Evolutionary conservation across 1,140 invertebrate species (phyloP).

Genomic region (Venturia canescens): DNA sequence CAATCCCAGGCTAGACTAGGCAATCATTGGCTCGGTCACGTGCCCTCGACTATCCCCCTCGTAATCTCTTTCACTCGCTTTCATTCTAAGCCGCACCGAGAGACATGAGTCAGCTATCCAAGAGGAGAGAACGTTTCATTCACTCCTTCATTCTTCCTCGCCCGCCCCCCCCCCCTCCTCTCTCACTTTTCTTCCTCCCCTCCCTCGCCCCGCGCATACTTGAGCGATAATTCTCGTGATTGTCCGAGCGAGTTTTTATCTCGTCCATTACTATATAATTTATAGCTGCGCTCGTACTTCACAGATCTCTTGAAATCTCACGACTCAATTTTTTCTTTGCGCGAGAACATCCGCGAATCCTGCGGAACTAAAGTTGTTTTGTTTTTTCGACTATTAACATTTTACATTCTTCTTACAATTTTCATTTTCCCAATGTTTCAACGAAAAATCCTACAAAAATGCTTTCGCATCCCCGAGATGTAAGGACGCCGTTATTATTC

Average conservation of each 20-base stretch:
- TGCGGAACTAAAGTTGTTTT: too few relatives aligned
- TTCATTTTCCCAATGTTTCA: too few relatives aligned
- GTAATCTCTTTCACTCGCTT: conserved; percentile 16
- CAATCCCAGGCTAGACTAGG: conserved; percentile 17
- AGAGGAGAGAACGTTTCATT: not conserved
- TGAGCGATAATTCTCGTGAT: conserved; percentile 7
- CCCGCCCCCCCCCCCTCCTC: not conserved
- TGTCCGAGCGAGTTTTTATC: not conserved
- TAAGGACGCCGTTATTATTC: too few relatives aligned
- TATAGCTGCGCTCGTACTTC: not conserved
- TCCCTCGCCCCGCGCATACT: conserved; percentile 24
- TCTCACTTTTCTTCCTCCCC: not conserved
- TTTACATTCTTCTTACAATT: too few relatives aligned
- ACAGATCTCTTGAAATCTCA: not conserved
- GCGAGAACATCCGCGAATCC: too few relatives aligned
- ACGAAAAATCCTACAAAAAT: too few relatives aligned
- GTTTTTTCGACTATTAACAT: too few relatives aligned
- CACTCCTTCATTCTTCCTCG: not conserved
- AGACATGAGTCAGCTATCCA: conserved; percentile 13
- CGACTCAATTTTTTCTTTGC: not conserved
- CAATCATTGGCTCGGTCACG: conserved; percentile 17
- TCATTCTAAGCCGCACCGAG: not conserved
- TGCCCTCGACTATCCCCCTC: conserved; percentile 2
- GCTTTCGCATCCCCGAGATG: too few relatives aligned
- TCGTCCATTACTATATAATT: conserved; percentile 5